Evolutionary conservation across 37 sponge, comb jelly and placozoan genomes (phyloP).

Genomic region (Cladorhizidae sp.): DNA sequence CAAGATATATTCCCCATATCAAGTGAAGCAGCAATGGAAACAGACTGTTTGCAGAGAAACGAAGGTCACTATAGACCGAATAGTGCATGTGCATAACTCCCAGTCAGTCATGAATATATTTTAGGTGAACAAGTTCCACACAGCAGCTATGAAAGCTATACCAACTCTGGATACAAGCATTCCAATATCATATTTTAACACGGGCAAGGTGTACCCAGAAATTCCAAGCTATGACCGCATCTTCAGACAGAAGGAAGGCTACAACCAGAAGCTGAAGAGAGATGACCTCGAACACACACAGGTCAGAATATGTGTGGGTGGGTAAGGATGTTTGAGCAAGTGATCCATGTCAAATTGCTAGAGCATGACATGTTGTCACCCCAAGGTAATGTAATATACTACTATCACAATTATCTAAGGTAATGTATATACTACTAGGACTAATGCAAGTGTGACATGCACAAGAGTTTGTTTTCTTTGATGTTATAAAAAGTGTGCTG

Average conservation of each 20-base stretch:
- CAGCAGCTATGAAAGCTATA: neutral
- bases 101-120: neutral
- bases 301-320: neutral
- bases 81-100: neutral
- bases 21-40: slow-evolving; percentile 87
- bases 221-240: slow-evolving; percentile 50
- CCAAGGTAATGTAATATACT: too few relatives aligned
- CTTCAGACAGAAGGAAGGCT: slow-evolving; percentile 87
- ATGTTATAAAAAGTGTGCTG: too few relatives aligned
- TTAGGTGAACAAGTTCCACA: slow-evolving; percentile 21
- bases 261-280: slow-evolving; percentile 82
- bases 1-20: slow-evolving; percentile 84
- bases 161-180: neutral
- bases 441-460: too few relatives aligned
- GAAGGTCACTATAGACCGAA: slow-evolving; percentile 39
- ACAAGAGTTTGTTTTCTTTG: too few relatives aligned
- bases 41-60: slow-evolving; percentile 68
- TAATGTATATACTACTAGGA: too few relatives aligned
- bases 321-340: too few relatives aligned
- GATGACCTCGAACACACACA: slow-evolving; percentile 90
- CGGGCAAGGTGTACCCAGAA: slow-evolving; percentile 14
- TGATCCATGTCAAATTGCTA: too few relatives aligned
- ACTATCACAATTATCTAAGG: too few relatives aligned
- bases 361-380: too few relatives aligned
- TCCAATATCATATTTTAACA: slow-evolving; percentile 58